A percentile compares a stretch with the other conserved stretches of the same genome.
These are phyloP conservation scores for Turritopsis dohrnii DNA, from an alignment of 30 jellyfish, hydroid and myxozoan genomes.

Conservation along the genomic window DNA sequence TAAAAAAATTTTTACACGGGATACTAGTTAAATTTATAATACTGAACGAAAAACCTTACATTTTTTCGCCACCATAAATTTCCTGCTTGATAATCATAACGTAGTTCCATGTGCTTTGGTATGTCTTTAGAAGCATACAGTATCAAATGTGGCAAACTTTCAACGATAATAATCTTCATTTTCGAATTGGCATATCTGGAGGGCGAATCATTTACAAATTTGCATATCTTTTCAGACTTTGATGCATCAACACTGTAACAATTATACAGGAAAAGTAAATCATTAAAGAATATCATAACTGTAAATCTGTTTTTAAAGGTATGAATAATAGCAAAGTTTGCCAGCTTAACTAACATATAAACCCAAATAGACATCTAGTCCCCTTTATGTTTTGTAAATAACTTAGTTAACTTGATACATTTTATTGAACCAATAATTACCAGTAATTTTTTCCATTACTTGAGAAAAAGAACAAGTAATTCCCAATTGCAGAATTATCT, in stretches of 20 bases:
- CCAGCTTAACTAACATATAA: background rate
- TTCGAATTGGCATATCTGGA: conserved; percentile 10
- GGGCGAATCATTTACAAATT: conserved; percentile 10
- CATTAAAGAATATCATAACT: background rate
- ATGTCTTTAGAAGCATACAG: conserved; percentile 1
- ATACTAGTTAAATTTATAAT: too few relatives aligned
- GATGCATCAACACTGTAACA: conserved; percentile 16
- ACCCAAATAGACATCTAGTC: background rate
- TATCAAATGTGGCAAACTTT: conserved; percentile 10
- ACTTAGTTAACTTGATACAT: background rate
- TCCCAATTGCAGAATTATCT: conserved; percentile 1
- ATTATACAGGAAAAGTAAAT: background rate
- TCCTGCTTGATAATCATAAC: conserved; percentile 11
- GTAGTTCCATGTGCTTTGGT: background rate
- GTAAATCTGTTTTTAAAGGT: background rate
- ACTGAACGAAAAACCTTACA: conserved; percentile 1
- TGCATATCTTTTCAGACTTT: background rate
- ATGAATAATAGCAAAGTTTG: background rate
- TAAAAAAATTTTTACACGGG: too few relatives aligned
- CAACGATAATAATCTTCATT: conserved; percentile 5
- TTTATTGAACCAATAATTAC: background rate
- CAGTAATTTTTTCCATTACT: conserved; percentile 16
- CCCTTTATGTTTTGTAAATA: background rate
- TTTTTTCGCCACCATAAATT: conserved; percentile 16
- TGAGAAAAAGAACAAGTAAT: conserved; percentile 14